A percentile compares a stretch with the other conserved stretches of the same genome.
phyloP scores from a whole-genome alignment of 2,888 invertebrate species.

The Cantharis flavilabris region DNA sequence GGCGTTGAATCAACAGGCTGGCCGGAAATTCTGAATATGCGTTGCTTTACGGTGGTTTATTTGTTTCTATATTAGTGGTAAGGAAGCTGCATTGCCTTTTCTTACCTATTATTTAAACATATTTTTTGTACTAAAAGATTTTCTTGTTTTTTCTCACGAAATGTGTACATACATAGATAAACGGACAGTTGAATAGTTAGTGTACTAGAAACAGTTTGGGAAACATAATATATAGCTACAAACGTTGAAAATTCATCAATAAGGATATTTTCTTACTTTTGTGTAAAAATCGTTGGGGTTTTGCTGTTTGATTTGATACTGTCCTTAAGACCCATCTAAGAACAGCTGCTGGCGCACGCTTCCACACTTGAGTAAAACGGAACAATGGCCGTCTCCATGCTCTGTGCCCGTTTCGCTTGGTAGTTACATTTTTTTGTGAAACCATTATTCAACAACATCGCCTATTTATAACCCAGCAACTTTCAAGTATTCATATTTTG shows the following conservation, averaged over 20 bases:
- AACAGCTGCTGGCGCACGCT: conserved; percentile 52
- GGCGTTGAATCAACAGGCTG: conserved; percentile 53
- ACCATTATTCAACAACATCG: conserved; percentile 48
- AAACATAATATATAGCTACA: background rate
- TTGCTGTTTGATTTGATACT: conserved; percentile 4
- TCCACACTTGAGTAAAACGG: conserved; percentile 55
- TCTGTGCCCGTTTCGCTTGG: conserved; percentile 52
- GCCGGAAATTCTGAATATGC: conserved; percentile 47
- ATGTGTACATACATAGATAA: background rate
- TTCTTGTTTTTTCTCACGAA: background rate
- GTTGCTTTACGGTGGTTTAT: conserved; percentile 47
- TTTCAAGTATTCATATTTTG: conserved; percentile 25
- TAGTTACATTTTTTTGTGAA: conserved; percentile 46
- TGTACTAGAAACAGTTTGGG: background rate
- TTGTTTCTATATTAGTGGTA: conserved; percentile 39
- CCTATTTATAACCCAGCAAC: conserved; percentile 28
- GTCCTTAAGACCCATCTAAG: conserved; percentile 38
- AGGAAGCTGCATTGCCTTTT: conserved; percentile 16
- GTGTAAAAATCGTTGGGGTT: conserved; percentile 24
- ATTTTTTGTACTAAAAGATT: background rate
- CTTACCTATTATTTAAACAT: background rate
- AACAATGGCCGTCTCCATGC: conserved; percentile 53
- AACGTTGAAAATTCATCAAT: background rate
- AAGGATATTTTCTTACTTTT: conserved; percentile 12
- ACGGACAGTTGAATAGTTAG: background rate